phyloP scores from a whole-genome alignment of 2,888 invertebrate genomes.

The Hirtodrosophila histrioides region DNA sequence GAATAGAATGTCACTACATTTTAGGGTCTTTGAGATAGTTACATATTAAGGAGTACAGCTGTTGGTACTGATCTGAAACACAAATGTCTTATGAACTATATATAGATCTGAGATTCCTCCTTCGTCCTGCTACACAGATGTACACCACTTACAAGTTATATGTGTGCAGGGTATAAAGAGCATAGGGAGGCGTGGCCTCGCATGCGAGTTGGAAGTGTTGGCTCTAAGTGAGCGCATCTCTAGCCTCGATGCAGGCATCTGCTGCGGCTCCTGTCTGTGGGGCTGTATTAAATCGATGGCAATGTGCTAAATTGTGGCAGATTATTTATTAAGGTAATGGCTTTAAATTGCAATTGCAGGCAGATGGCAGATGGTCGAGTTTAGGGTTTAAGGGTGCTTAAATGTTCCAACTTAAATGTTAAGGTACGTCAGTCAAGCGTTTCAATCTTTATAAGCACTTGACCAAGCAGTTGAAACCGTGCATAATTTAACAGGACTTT shows the following conservation, averaged over 20 bases:
- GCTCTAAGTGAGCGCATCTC: conserved; percentile 47
- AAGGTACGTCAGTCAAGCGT: neutral
- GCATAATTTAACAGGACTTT: too few relatives aligned
- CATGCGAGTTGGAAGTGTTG: conserved; percentile 4
- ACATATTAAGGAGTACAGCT: too few relatives aligned
- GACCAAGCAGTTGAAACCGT: too few relatives aligned
- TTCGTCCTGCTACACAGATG: too few relatives aligned
- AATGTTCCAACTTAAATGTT: conserved; percentile 1
- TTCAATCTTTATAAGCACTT: too few relatives aligned
- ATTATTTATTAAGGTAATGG: conserved; percentile 70
- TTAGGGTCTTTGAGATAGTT: too few relatives aligned
- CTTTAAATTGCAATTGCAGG: conserved; percentile 51
- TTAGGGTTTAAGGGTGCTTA: neutral
- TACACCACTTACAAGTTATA: too few relatives aligned
- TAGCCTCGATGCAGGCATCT: conserved; percentile 30
- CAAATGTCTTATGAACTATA: too few relatives aligned
- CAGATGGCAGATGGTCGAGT: conserved; percentile 1
- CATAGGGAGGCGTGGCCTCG: neutral
- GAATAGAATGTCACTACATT: too few relatives aligned
- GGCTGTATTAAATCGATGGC: conserved; percentile 60
- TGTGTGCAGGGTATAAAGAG: conserved; percentile 11
- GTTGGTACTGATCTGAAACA: too few relatives aligned
- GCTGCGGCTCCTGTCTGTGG: conserved; percentile 28
- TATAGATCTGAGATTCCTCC: too few relatives aligned
- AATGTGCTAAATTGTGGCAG: conserved; percentile 57